Evolutionary conservation across 2,113 vertebrate species (phyloP), one percentile per base, ranked within the genome.

Genomic region (Forbesichthys agassizii): DNA sequence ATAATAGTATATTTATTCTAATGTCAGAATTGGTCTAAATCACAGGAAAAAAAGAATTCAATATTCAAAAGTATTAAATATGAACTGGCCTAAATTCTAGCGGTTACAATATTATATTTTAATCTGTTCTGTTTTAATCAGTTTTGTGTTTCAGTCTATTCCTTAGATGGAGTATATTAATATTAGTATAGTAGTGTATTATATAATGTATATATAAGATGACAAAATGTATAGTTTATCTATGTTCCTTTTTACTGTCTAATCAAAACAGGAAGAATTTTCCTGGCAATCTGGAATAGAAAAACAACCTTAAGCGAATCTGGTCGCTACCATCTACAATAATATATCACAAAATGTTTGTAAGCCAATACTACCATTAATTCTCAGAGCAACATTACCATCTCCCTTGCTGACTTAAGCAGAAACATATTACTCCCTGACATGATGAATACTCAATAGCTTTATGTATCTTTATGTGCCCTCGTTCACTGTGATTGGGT

Each of bases 281-380:
- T 73, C 76, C 81, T 71, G 74, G 81, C 1, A 42, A 78, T 68
- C 54, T 55, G 68, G 71, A 42, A 74, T 79, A 88, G 84, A 89
- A 88, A 11, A 90, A 89, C 79, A 88, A 86, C 79, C 18, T 5
- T 10, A n/a, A 20, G 75, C 79, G 69, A 84, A 80, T 14, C 75
- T 1, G 48, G 81, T 80, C 51, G 82, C 90, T 85, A 36, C 52
- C 73, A 88, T 87, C 84, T 77, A 90, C 71, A 84, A 82, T 85
- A 88, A 91, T 90, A 84, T 82, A 92, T 91, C 81, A 88, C 84
- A 84, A 88, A 86, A 89, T 86, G 87, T 90, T 89, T 90, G 84
- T 86, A 87, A 84, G 88, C 87, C 88, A 90, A 90, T 91, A 87
- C 83, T 83, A 83, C 86, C 88, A 90, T 89, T 88, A 89, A 90